A percentile compares a stretch with the other conserved stretches of the same genome.
phyloP scores from a whole-genome alignment of 2,888 invertebrate genomes.

The Sminthurinus aureus region DNA sequence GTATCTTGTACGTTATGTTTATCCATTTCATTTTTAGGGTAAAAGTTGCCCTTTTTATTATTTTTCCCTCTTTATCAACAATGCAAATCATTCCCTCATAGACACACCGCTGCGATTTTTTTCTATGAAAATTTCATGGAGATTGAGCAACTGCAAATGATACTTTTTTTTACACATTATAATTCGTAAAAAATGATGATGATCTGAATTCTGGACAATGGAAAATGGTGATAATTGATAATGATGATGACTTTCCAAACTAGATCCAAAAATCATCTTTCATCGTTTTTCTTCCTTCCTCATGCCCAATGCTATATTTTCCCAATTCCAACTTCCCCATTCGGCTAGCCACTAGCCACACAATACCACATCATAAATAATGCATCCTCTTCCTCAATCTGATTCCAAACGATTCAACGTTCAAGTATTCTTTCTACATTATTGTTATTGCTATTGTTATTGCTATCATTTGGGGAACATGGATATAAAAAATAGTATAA shows the following conservation, averaged over 20 bases:
- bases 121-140: too few species aligned
- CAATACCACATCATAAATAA: not conserved
- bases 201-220: not conserved
- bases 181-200: not conserved
- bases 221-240: too few species aligned
- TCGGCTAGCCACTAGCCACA: not conserved
- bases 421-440: too few species aligned
- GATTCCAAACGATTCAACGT: not conserved
- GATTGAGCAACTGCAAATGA: not conserved
- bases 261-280: constrained; percentile 3
- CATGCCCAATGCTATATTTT: too few species aligned
- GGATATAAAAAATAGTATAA: not conserved
- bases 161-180: not conserved
- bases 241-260: too few species aligned
- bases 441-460: not conserved
- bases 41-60: not conserved
- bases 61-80: not conserved
- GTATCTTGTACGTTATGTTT: not conserved
- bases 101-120: too few species aligned
- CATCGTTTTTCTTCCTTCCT: constrained; percentile 3
- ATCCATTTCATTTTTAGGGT: not conserved
- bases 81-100: too few species aligned
- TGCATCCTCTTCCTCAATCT: not conserved
- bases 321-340: not conserved
- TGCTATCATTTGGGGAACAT: not conserved